Evolutionary conservation across 2,797 vertebrate species (phyloP).

Genomic region (Tapera naevia): DNA sequence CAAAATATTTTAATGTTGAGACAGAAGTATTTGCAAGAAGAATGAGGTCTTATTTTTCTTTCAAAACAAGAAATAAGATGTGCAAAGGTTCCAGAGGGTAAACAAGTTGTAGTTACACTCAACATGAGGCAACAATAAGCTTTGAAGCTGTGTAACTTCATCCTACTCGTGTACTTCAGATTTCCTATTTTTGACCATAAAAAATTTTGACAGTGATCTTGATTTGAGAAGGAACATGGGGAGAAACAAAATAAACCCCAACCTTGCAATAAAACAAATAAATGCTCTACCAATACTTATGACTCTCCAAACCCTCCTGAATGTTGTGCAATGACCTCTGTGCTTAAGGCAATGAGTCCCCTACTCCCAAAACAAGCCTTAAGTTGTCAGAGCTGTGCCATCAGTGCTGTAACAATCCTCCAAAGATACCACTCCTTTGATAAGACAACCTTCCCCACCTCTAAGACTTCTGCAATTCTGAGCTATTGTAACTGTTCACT

Average conservation of each 20-base stretch:
- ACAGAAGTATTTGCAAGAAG: not conserved
- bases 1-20: not conserved
- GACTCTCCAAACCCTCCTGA: not conserved
- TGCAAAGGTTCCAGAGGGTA: not conserved
- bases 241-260: not conserved
- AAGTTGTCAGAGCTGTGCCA: not conserved
- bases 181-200: not conserved
- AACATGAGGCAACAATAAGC: not conserved
- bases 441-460: not conserved
- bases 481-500: not conserved
- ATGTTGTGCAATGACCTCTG: not conserved
- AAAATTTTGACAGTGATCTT: not conserved
- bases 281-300: not conserved
- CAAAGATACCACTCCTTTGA: not conserved
- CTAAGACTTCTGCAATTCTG: not conserved
- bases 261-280: not conserved
- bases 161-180: not conserved
- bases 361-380: not conserved
- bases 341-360: not conserved
- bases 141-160: not conserved
- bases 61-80: not conserved
- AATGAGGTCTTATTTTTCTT: not conserved
- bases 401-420: not conserved
- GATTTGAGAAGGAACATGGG: not conserved
- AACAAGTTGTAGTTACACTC: not conserved